A percentile compares a stretch with the other conserved stretches of the same genome.
phyloP scores from a whole-genome alignment of 1,140 invertebrate species.

The Lucilia cuprina region DNA sequence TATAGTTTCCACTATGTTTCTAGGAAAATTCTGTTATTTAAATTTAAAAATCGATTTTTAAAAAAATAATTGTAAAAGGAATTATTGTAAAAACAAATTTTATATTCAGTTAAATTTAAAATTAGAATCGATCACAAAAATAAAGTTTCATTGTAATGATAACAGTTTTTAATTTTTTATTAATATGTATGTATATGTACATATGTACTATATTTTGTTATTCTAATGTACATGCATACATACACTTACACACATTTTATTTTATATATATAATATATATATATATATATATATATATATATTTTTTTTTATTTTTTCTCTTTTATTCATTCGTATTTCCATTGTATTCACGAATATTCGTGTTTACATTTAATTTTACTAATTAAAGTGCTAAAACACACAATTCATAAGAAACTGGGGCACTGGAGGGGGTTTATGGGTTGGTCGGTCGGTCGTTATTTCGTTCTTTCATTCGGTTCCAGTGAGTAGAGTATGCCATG shows the following conservation, averaged over 20 bases:
- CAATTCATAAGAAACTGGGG: neutral
- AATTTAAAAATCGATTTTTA: no score
- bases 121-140: no score
- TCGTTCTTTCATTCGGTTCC: neutral
- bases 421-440: neutral
- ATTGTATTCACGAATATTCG: neutral
- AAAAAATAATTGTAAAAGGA: no score
- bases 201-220: no score
- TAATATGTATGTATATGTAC: no score
- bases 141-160: neutral
- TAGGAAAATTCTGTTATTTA: no score
- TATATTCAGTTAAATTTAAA: no score
- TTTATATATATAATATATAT: no score
- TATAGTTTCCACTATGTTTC: no score
- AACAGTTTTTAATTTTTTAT: neutral
- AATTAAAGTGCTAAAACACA: conserved; percentile 23
- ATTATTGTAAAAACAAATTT: no score
- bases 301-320: no score
- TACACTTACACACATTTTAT: neutral
- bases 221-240: neutral
- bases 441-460: neutral
- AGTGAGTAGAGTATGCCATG: neutral
- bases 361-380: conserved; percentile 33
- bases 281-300: no score
- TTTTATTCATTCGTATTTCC: neutral